Base-by-base conservation (phyloP, 2,888 invertebrate genomes). In the Micropterix aruncella region DNA sequence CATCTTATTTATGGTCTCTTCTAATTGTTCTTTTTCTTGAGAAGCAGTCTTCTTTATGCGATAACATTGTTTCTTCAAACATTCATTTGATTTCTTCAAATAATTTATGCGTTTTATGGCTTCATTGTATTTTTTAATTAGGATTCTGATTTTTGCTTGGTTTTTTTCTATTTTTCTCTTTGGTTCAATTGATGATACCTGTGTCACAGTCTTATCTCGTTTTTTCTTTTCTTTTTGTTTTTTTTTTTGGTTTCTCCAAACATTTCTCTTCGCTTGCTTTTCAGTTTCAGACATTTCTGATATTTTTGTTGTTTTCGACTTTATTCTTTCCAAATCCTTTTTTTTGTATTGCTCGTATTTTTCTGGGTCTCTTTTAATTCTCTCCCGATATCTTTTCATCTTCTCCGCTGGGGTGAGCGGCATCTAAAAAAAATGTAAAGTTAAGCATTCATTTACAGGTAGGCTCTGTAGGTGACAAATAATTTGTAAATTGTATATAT, bases 281-380 rank as follows among this genome's bases (percentile, higher is more conserved):
- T 47, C 47, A 12, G 27, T 42, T 19, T 44, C 46, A 37, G 40
- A 19, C 16, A 43, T 17, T 18, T 46, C 37, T 5, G n/a, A 12
- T 18, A 39, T 43, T 16, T 46, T 46, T 46, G 43, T 40, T 5
- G 3, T 19, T 36, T 39, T 37, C 42, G 45, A 41, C 41, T 38
- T 44, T 16, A 47, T 40, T 42, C 41, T 48, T 48, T 45, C 41
- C 38, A 16, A 37, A 36, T 45, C 41, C 40, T 46, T 48, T 45
- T 45, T 43, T 39, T 44, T 43, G 37, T 48, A 36, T 18, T 40
- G 38, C 43, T 45, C 45, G 39, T 45, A 45, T 45, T 19, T 45
- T 45, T 38, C 40, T 19, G 46, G 46, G 42, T 49, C 40, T 37
- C 45, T 37, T 41, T 47, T 47, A 41, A 47, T 43, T 38, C 43